Evolutionary conservation across 2,888 invertebrate species (phyloP), one percentile per base, ranked within the genome.

Genomic region (Ellobium chinense): DNA sequence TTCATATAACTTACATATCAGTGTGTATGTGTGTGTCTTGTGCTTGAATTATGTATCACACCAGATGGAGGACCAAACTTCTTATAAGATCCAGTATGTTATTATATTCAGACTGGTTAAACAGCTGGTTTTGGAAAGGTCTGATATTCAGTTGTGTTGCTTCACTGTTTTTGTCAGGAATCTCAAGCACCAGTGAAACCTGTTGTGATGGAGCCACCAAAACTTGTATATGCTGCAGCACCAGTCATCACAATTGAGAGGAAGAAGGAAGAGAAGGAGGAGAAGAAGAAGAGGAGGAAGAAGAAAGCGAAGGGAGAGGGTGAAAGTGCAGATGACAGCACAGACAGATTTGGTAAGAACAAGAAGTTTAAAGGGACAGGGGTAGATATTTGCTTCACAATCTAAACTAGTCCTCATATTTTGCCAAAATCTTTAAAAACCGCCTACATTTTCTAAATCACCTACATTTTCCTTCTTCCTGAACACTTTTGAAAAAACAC

Each of bases 201-300:
- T 18, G 68, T 65, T 2, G 74, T 80, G 4, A 69, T 70, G 29
- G 80, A 83, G 60, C 89, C 88, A 74, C 89, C 90, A 0, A 91
- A 89, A 83, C 88, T 90, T 27, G 87, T 91, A 4, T 91, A 91
- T 76, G 87, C 91, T 3, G 91, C 91, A n/a, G 88, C 90, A 0
- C 91, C 92, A 0, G 88, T 90, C 29, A 87, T 88, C 24, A 90
- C 83, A 18, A 83, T 88, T 54, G 86, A 86, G 31, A 88, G 60
- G 31, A 82, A 82, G 63, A 36, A 63, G 58, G 86, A 86, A 21
- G 87, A 74, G 56, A 82, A 78, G 36, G 39, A 70, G 56, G 77
- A 80, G 63, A 79, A 87, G 65, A 84, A 85, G 54, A 84, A 84
- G 76, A 86, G 82, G 68, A 85, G 82, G 80, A 86, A 85, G 63